phyloP scores from a whole-genome alignment of 2,797 vertebrate genomes.

The Accipiter superciliosus region DNA sequence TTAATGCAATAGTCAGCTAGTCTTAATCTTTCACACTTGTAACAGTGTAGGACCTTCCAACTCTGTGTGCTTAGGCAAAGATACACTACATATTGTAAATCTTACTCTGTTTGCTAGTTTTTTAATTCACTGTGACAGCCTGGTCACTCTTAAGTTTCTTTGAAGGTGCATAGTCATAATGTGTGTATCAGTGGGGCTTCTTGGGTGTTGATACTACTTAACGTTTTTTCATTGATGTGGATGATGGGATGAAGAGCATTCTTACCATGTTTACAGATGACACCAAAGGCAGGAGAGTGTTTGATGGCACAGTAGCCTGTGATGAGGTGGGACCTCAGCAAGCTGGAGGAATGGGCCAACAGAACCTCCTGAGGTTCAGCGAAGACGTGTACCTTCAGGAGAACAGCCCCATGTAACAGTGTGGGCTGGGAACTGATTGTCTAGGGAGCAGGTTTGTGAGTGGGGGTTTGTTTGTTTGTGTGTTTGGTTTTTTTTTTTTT shows the following conservation, averaged over 20 bases:
- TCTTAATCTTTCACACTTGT: background rate
- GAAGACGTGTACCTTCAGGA: fast-evolving
- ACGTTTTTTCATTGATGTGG: background rate
- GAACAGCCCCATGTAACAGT: background rate
- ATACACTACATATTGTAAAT: background rate
- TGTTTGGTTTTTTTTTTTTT: background rate
- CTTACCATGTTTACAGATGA: background rate
- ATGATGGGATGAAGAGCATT: background rate
- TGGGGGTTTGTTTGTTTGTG: background rate
- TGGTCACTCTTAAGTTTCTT: background rate
- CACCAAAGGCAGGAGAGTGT: background rate
- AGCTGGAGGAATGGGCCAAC: background rate
- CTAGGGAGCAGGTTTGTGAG: background rate
- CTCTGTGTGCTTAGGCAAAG: background rate
- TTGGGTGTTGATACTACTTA: background rate
- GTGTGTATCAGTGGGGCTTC: background rate
- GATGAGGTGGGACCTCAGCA: background rate
- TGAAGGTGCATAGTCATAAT: background rate
- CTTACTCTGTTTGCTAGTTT: background rate
- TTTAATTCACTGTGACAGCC: background rate
- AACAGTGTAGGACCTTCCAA: background rate
- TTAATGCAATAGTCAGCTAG: background rate
- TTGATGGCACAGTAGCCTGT: background rate
- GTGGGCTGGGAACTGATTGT: background rate
- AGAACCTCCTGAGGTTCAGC: background rate